Evolutionary conservation across 2,888 invertebrate species (phyloP), one percentile per base, ranked within the genome.

Genomic region (Glyphotaelius pellucidus): DNA sequence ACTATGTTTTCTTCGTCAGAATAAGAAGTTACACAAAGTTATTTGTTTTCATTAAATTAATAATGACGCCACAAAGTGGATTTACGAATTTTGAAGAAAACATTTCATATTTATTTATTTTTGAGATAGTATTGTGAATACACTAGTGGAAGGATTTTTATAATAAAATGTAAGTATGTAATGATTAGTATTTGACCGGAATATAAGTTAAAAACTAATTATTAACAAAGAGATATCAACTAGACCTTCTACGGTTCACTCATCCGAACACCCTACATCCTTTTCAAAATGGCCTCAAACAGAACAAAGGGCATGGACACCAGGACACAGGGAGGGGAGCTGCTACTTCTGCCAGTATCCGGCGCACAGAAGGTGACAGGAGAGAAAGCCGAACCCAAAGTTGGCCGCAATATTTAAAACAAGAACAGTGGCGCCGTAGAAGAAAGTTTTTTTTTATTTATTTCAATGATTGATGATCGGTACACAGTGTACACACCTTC

Each of bases 291-390:
- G 84, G 80, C 90, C 85, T 90, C 67, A 32, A 35, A 83, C 89
- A 87, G 32, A 84, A 92, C 89, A 90, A 92, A 92, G 90, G 92
- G 80, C 86, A 94, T 94, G 15, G n/a, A 90, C 35, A 30, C 89
- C 67, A n/a, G n/a, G n/a, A n/a, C n/a, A n/a, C n/a, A n/a, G 89
- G 32, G 80, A 67, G 90, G 90, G 81, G 90, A 89, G 47, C 47
- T 25, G 11, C 19, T 67, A 67, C 67, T 25, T 19, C 7, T 67
- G n/a, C 67, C 25, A 2, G 81, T 89, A 89, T 84, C 90, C 90
- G 84, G 90, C 67, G 35, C 83, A 31, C 90, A 90, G 83, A 90
- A 90, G 84, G 84, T 84, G 35, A 47, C 35, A 90, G 25, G 84
- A 90, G 90, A 84, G 90, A 90, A 90, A 90, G 90, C 90, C 90